Conservation (phyloP, 2,888 invertebrate species). For the Chamaedrilus cognettii region DNA sequence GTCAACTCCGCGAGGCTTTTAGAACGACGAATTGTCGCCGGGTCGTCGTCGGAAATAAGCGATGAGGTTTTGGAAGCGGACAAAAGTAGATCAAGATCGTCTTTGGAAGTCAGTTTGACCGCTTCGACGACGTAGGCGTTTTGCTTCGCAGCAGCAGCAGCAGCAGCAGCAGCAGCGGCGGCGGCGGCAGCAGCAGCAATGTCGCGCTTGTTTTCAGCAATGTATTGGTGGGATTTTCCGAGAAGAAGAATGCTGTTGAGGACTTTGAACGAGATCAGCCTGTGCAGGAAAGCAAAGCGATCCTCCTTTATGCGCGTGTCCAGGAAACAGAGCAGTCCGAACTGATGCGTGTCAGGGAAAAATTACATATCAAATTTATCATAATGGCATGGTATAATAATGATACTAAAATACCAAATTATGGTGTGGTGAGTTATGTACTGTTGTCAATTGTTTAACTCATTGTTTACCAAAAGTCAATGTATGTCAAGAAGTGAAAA, state of each 20-base stretch:
- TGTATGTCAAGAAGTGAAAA: too few relatives aligned
- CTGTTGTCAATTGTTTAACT: too few relatives aligned
- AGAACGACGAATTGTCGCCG: neutral
- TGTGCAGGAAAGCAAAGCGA: conserved; percentile 8
- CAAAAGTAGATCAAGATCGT: conserved; percentile 25
- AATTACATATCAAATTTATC: too few relatives aligned
- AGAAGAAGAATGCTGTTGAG: conserved; percentile 86
- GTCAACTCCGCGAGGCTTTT: conserved; percentile 18
- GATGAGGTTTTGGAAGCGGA: neutral
- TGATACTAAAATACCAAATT: too few relatives aligned
- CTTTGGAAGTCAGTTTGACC: conserved; percentile 13
- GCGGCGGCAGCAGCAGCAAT: neutral
- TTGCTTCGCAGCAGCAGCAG: conserved; percentile 3
- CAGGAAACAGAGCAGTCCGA: too few relatives aligned
- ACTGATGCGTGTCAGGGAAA: too few relatives aligned
- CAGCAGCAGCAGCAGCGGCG: neutral
- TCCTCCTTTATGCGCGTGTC: too few relatives aligned
- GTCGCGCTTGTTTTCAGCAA: conserved; percentile 64
- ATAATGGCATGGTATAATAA: too few relatives aligned
- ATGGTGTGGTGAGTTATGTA: too few relatives aligned
- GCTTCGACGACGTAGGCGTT: neutral
- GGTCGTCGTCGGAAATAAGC: neutral
- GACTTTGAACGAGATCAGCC: conserved; percentile 62
- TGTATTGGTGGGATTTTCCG: conserved; percentile 87
- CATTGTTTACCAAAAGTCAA: too few relatives aligned